Conservation (phyloP, 1,140 invertebrate genomes). For the Stenopsyche tienmushanensis region DNA sequence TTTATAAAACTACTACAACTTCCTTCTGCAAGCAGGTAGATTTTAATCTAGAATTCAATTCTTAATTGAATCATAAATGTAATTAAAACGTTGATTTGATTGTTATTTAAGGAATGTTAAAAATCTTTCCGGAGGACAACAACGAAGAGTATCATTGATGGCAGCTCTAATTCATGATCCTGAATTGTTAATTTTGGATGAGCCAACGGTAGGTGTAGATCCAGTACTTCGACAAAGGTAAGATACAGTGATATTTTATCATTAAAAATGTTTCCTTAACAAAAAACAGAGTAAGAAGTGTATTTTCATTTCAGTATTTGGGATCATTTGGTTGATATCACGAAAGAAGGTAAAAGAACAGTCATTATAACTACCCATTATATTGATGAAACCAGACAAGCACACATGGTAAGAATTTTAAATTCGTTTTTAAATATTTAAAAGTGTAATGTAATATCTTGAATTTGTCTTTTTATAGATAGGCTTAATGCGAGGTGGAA, state of each 20-base stretch:
- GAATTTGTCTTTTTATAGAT: slow-evolving; percentile 62
- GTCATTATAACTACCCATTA: slow-evolving; percentile 98
- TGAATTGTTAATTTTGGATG: slow-evolving; percentile 88
- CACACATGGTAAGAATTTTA: slow-evolving; percentile 65
- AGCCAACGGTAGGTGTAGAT: slow-evolving; percentile 94
- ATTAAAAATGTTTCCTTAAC: no score
- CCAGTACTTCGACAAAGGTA: slow-evolving; percentile 86
- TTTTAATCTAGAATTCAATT: background rate
- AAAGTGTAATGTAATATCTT: background rate
- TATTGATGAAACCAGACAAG: slow-evolving; percentile 94
- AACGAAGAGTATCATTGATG: slow-evolving; percentile 84
- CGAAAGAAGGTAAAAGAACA: slow-evolving; percentile 81
- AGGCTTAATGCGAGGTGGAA: slow-evolving; percentile 89
- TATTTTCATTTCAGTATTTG: slow-evolving; percentile 71
- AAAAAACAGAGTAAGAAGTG: background rate
- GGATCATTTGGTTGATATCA: slow-evolving; percentile 90
- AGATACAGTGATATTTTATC: background rate
- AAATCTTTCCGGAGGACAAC: slow-evolving; percentile 88
- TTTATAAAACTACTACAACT: slow-evolving; percentile 75
- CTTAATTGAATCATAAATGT: no score
- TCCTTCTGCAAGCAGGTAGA: slow-evolving; percentile 60
- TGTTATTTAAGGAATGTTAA: slow-evolving; percentile 61
- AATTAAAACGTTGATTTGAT: background rate
- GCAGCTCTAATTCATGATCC: slow-evolving; percentile 86
- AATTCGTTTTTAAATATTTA: slow-evolving; percentile 18